Base-by-base conservation (phyloP, 2,797 vertebrate species). In the Hemibagrus guttatus region DNA sequence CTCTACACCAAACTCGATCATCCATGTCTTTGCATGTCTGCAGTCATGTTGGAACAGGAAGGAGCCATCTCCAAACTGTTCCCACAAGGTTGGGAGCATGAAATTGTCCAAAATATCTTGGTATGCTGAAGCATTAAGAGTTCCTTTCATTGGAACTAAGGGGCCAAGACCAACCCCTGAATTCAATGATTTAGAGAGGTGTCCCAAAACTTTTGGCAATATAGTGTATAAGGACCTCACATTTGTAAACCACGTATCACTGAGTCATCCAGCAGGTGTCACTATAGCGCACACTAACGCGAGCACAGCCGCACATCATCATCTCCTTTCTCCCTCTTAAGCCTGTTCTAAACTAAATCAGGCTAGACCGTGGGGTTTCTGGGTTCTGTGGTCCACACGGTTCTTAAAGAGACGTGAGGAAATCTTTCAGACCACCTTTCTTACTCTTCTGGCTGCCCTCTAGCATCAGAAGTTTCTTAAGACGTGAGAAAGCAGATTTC, bases 381-480 rank as follows among this genome's bases (percentile, higher is more conserved):
- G 63, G 31, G 1, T 59, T 68, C 68, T 59, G 83, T 79, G 23
- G 19, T 28, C 87, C 80, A 79, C 14, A 12, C 31, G 75, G 75
- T 21, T 59, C 75, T 97, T 95, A 98, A 87, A 99, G 95, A 74
- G 96, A 97, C 85, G 94, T 96, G 19, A 99, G 94, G 90, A 99
- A 99, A 87, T 95, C 96, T 94, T 97, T 97, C 89, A 99, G 94
- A 84, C 96, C 95, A 19, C 94, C 92, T 83, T 95, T 97, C 91
- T 96, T 95, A 86, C 69, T 96, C 87, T 93, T 92, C 78, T 94
- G 92, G 79, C 91, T 95, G 90, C 97, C 95, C 88, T 96, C 96
- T 86, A 96, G 92, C 91, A 91, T 92, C 42, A 99, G 96, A 28
- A 99, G 93, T 92, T 95, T 95, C 94, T 97, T 98, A 88, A 99